Conservation (phyloP, 1,140 invertebrate genomes). For the Nilaparvata lugens region DNA sequence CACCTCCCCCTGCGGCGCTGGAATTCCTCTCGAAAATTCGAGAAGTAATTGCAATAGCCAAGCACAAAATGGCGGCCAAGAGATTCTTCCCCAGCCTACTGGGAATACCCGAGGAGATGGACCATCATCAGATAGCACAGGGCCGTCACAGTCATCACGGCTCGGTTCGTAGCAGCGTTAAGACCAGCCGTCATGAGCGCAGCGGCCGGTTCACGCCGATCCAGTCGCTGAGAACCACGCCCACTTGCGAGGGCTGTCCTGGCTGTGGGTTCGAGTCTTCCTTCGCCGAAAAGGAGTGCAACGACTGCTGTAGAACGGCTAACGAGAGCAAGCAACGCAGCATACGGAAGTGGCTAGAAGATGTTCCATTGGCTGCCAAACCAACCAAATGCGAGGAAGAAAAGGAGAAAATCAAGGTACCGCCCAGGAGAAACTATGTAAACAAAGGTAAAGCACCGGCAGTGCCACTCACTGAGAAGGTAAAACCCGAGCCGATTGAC, state of each 20-base stretch:
- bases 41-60: slow-evolving; percentile 78
- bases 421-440: slow-evolving; percentile 11
- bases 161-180: slow-evolving; percentile 22
- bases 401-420: slow-evolving; percentile 33
- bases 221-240: no score
- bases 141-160: slow-evolving; percentile 16
- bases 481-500: no score
- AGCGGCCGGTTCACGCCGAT: slow-evolving; percentile 29
- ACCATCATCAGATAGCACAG: slow-evolving; percentile 28
- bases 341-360: slow-evolving; percentile 68
- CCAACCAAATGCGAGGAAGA: not conserved
- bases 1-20: slow-evolving; percentile 72
- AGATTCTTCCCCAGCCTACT: slow-evolving; percentile 66
- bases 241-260: slow-evolving; percentile 51
- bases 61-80: slow-evolving; percentile 74
- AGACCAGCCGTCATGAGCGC: slow-evolving; percentile 48
- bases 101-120: slow-evolving; percentile 68
- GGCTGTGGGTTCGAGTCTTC: slow-evolving; percentile 38
- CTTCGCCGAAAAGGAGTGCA: slow-evolving; percentile 33
- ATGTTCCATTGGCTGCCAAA: slow-evolving; percentile 44
- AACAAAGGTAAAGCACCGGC: slow-evolving; percentile 16
- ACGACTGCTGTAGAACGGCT: slow-evolving; percentile 38
- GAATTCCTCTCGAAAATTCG: slow-evolving; percentile 80
- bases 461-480: not conserved
- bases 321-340: slow-evolving; percentile 57